Conservation (phyloP, 2,888 invertebrate genomes). For the Agrilus mali region DNA sequence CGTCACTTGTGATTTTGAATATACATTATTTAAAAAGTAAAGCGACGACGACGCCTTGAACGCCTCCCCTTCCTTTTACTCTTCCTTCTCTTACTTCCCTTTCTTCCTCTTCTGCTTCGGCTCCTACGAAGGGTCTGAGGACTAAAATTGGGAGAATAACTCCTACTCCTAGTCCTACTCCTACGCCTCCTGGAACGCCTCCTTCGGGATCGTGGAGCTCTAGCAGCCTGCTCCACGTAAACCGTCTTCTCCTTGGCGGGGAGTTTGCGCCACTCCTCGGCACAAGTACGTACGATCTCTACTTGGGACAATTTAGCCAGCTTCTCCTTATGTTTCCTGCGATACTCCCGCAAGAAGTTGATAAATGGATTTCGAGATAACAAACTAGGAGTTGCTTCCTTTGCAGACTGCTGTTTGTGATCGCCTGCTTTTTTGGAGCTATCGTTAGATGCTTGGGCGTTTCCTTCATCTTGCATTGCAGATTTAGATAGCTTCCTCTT, state of each 20-base stretch:
- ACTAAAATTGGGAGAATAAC: background rate
- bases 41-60: background rate
- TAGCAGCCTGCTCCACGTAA: background rate
- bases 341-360: too few relatives aligned
- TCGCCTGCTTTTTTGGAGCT: too few relatives aligned
- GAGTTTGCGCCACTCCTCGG: background rate
- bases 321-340: too few relatives aligned
- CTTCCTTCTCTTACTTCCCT: background rate
- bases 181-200: background rate
- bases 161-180: background rate
- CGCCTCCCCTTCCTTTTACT: background rate
- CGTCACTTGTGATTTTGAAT: too few relatives aligned
- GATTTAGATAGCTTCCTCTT: too few relatives aligned
- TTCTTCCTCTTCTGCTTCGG: background rate
- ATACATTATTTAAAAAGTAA: background rate
- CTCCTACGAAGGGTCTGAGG: background rate
- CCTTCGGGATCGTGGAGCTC: background rate
- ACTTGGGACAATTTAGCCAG: too few relatives aligned
- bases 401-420: too few relatives aligned
- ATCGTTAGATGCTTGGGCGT: too few relatives aligned
- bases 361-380: too few relatives aligned
- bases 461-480: too few relatives aligned
- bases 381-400: too few relatives aligned
- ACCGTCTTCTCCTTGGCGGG: background rate
- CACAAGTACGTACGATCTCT: too few relatives aligned